These are phyloP conservation scores for Mus spicilegus DNA, from an alignment of 2,113 vertebrate genomes.

Conservation along the genomic window DNA sequence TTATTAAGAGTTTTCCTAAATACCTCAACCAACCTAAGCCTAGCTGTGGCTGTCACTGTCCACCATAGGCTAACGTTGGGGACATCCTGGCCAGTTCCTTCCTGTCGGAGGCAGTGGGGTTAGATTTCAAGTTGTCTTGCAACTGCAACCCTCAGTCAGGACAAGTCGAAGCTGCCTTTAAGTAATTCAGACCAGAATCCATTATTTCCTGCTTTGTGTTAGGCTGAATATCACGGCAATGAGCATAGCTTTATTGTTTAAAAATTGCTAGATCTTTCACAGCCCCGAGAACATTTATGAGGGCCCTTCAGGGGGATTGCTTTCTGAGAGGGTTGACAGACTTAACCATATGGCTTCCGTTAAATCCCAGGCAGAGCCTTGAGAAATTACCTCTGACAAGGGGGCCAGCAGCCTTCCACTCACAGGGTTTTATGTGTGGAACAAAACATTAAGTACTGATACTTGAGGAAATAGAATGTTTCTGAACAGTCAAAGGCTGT, in stretches of 20 bases:
- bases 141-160: neutral
- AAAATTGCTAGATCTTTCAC: constrained; percentile 79
- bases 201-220: constrained; percentile 77
- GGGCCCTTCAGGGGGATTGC: constrained; percentile 77
- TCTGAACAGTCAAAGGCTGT: constrained; percentile 73
- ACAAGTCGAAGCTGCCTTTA: constrained; percentile 33
- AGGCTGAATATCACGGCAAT: constrained; percentile 54
- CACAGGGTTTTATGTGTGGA: constrained; percentile 81
- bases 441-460: constrained; percentile 79
- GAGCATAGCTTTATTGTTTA: constrained; percentile 79
- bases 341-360: constrained; percentile 82
- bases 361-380: constrained; percentile 78
- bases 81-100: neutral
- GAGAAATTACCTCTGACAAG: constrained; percentile 82
- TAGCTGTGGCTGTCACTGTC: neutral
- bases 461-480: constrained; percentile 80
- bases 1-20: constrained; percentile 36
- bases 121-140: neutral
- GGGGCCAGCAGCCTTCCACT: constrained; percentile 71
- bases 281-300: constrained; percentile 77
- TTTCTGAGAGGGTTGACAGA: constrained; percentile 78
- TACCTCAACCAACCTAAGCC: neutral
- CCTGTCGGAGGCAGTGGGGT: neutral
- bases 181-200: constrained; percentile 72
- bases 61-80: neutral